Evolutionary conservation across 2,888 invertebrate genomes (phyloP).

Genomic region (Beris chalybata): DNA sequence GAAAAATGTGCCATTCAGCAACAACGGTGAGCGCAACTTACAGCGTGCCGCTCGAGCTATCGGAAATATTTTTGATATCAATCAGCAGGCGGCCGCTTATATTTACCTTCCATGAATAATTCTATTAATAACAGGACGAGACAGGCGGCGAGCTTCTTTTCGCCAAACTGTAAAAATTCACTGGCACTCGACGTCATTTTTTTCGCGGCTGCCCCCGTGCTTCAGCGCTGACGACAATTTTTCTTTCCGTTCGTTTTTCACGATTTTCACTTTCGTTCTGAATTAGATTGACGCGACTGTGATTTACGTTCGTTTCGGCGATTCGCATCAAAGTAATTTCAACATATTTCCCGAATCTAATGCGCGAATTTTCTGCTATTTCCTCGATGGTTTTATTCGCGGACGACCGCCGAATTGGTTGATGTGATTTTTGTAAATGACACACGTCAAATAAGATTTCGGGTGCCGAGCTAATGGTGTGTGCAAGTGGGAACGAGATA

Average conservation of each 20-base stretch:
- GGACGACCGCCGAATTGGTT: conserved; percentile 15
- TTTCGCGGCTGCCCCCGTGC: not conserved
- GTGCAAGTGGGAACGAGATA: conserved; percentile 19
- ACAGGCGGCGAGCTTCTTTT: conserved; percentile 68
- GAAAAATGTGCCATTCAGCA: too few species aligned
- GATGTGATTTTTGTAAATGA: conserved; percentile 25
- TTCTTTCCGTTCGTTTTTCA: conserved; percentile 12
- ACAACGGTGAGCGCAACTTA: not conserved
- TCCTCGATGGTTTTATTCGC: conserved; percentile 6
- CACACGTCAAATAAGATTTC: conserved; percentile 55
- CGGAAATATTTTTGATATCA: too few species aligned
- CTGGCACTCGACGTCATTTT: conserved; percentile 33
- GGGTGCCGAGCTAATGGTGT: not conserved
- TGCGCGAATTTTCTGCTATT: not conserved
- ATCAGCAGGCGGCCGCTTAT: not conserved
- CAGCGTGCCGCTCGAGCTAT: too few species aligned
- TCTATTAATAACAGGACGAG: conserved; percentile 68
- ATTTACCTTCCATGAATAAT: conserved; percentile 69
- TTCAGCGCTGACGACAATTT: not conserved
- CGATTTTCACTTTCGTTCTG: not conserved
- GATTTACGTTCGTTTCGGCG: not conserved
- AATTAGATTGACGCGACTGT: not conserved
- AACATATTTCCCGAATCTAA: conserved; percentile 1
- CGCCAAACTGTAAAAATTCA: conserved; percentile 43
- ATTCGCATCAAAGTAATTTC: conserved; percentile 12